A percentile compares a stretch with the other conserved stretches of the same genome.
Conservation (phyloP, 2,113 vertebrate genomes). For the Ictalurus furcatus region DNA sequence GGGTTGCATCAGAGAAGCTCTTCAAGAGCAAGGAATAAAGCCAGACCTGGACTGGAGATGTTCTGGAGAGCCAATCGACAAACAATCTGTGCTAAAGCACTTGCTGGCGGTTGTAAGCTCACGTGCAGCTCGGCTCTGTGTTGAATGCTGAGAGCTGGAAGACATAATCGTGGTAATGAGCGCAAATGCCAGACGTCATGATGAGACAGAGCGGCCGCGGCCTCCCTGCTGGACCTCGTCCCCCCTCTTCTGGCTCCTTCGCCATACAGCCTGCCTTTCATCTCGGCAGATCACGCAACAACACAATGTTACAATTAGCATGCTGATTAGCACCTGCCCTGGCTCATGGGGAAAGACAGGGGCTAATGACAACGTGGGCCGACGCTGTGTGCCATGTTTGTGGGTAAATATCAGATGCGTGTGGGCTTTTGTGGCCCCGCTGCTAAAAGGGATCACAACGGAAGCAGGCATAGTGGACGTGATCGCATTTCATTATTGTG, state of each 20-base stretch:
- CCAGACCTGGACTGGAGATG: slow-evolving; percentile 33
- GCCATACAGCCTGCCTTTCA: slow-evolving; percentile 45
- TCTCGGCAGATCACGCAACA: slow-evolving; percentile 41
- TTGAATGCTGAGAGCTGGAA: slow-evolving; percentile 36
- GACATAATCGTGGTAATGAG: slow-evolving; percentile 56
- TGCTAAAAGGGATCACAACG: slow-evolving; percentile 36
- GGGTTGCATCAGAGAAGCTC: slow-evolving; percentile 39
- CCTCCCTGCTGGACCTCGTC: slow-evolving; percentile 16
- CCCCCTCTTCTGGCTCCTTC: slow-evolving; percentile 22
- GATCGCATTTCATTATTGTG: slow-evolving; percentile 37
- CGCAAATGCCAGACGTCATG: slow-evolving; percentile 35
- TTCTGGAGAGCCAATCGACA: slow-evolving; percentile 31
- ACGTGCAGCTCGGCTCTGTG: slow-evolving; percentile 4
- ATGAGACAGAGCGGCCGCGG: slow-evolving; percentile 14
- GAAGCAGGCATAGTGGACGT: slow-evolving; percentile 27
- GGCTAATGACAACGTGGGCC: slow-evolving; percentile 49
- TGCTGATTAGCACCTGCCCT: slow-evolving; percentile 58
- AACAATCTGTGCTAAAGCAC: slow-evolving; percentile 8
- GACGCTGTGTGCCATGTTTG: slow-evolving; percentile 44
- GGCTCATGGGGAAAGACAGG: slow-evolving; percentile 46
- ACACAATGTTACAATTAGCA: slow-evolving; percentile 55
- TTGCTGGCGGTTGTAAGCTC: neutral
- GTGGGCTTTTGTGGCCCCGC: slow-evolving; percentile 30
- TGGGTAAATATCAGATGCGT: slow-evolving; percentile 48
- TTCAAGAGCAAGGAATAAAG: slow-evolving; percentile 1